A percentile compares a stretch with the other conserved stretches of the same genome.
These are phyloP conservation scores for Cephus sareptanus DNA, from an alignment of 2,888 invertebrate genomes.

Conservation along the genomic window DNA sequence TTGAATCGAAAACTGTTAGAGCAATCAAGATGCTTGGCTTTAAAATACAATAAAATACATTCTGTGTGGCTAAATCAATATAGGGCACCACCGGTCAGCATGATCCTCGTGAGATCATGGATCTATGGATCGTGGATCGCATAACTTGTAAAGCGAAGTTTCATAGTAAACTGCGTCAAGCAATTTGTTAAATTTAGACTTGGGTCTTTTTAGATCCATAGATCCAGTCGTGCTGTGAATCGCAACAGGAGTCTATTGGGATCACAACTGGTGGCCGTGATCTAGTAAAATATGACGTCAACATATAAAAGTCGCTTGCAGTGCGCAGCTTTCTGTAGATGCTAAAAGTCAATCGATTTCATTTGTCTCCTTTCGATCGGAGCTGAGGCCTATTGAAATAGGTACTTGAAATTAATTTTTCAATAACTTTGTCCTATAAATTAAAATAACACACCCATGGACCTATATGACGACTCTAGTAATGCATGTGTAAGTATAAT, in stretches of 20 bases:
- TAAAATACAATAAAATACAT: conserved; percentile 34
- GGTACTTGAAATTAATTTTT: not conserved
- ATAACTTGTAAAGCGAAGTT: not conserved
- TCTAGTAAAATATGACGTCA: not conserved
- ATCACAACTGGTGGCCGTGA: not conserved
- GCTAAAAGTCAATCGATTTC: not conserved
- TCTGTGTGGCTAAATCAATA: conserved; percentile 46
- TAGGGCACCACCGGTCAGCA: conserved; percentile 33
- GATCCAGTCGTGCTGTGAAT: not conserved
- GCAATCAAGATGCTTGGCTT: conserved; percentile 39
- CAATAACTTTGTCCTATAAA: not conserved
- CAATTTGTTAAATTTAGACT: not conserved
- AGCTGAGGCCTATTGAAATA: not conserved
- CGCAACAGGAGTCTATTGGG: not conserved
- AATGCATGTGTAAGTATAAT: not conserved
- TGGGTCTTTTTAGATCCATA: not conserved
- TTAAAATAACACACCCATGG: not conserved
- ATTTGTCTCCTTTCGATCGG: not conserved
- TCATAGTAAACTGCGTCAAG: not conserved
- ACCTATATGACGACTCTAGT: not conserved
- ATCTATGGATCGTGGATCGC: not conserved
- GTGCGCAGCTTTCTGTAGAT: not conserved
- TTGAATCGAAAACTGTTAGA: conserved; percentile 35
- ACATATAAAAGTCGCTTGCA: not conserved
- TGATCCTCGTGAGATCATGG: not conserved